Evolutionary conservation across 2,888 invertebrate genomes (phyloP), one percentile per base, ranked within the genome.

Genomic region (Pilophorus perplexus): DNA sequence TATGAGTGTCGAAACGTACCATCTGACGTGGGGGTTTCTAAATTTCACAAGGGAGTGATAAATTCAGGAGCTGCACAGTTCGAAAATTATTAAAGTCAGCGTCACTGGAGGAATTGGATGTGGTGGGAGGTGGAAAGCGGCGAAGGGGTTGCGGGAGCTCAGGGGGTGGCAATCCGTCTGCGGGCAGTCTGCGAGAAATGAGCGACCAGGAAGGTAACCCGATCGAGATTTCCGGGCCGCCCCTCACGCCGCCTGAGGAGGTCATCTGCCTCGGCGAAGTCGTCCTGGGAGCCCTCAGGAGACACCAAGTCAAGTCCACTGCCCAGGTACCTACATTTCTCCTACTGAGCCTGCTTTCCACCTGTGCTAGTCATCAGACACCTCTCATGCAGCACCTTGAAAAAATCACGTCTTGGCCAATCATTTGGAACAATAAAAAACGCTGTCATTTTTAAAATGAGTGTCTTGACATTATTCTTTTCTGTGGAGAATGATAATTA

Each of bases 261-360:
- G 54, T 27, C 20, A 25, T 67, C 12, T 44, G 22, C n/a, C 46
- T 67, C 62, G 69, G 57, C n/a, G 65, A 69, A 25, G 40, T 67
- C 60, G 33, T 69, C 52, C 40, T 69, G 1, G 66, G 33, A 1
- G 52, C 46, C n/a, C 38, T 69, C 37, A 67, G 62, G 62, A 57
- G 57, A 40, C 60, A 60, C 40, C 59, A 67, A 50, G 65, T 54
- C 54, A 69, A 69, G 40, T 46, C 69, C 3, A 67, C 48, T 3
- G 69, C 69, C 14, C 67, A 69, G 62, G 69, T 69, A 22, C 33
- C n/a, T n/a, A n/a, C n/a, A n/a, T n/a, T n/a, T n/a, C n/a, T n/a
- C n/a, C n/a, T n/a, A n/a, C n/a, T n/a, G n/a, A n/a, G n/a, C n/a
- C n/a, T n/a, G n/a, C n/a, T n/a, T n/a, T n/a, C n/a, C n/a, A n/a